Conservation (phyloP, 2,797 vertebrate species). For the Rhabdophis nuchalis region DNA sequence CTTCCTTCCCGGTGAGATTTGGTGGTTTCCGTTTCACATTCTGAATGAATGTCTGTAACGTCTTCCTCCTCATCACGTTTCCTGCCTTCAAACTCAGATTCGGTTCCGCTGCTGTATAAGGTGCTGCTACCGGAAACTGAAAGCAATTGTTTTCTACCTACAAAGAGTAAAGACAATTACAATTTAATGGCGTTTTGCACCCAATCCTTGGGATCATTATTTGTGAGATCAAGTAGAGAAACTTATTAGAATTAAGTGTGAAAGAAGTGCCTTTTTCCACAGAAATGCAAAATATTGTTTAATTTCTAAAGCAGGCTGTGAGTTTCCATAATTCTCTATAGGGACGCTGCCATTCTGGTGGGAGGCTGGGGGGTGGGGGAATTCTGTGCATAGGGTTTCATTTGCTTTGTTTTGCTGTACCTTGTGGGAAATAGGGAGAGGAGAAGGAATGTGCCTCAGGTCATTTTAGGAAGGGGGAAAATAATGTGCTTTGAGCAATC, state of each 20-base stretch:
- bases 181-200: conserved; percentile 1
- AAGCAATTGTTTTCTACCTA: conserved; percentile 49
- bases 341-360: too few relatives aligned
- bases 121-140: conserved; percentile 66
- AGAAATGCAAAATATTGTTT: background rate
- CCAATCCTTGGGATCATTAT: background rate
- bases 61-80: background rate
- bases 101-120: conserved; percentile 69
- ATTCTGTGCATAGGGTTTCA: too few relatives aligned
- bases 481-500: too few relatives aligned
- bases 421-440: too few relatives aligned
- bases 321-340: too few relatives aligned
- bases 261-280: background rate
- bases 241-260: background rate
- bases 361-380: too few relatives aligned
- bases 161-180: conserved; percentile 42
- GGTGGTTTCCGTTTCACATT: background rate
- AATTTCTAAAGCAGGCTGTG: background rate
- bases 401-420: too few relatives aligned
- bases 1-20: conserved; percentile 26
- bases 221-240: background rate
- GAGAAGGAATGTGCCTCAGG: too few relatives aligned
- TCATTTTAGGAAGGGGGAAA: too few relatives aligned
- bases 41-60: background rate
- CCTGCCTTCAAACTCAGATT: conserved; percentile 4